Evolutionary conservation across 2,797 vertebrate species (phyloP).

Genomic region (Myiotriccus ornatus): DNA sequence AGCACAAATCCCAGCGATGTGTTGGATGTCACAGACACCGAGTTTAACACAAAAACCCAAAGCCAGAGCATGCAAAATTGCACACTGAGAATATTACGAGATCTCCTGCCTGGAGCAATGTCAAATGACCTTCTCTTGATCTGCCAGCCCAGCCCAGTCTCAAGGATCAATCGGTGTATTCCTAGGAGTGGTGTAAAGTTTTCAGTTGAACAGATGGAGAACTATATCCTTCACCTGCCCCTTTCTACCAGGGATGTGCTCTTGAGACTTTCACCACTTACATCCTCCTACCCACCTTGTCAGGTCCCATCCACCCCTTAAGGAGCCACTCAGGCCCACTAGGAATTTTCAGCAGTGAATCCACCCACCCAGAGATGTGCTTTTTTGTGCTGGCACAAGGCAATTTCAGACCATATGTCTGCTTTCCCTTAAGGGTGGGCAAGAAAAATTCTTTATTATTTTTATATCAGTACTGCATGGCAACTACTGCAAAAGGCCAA

Average conservation of each 20-base stretch:
- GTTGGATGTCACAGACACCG: not conserved
- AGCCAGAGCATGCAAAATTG: not conserved
- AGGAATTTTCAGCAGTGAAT: not conserved
- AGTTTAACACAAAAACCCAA: not conserved
- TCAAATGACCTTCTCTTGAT: conserved; percentile 14
- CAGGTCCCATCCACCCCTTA: not conserved
- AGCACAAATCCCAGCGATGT: not conserved
- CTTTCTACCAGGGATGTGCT: not conserved
- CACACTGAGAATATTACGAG: not conserved
- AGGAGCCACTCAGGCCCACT: not conserved
- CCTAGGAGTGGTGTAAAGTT: conserved; percentile 28
- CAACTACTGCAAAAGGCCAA: not conserved
- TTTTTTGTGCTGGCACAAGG: not conserved
- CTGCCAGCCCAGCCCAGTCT: not conserved
- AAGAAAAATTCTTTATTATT: not conserved
- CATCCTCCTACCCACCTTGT: not conserved
- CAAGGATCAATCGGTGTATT: not conserved
- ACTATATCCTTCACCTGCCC: not conserved
- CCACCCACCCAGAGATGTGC: conserved; percentile 9
- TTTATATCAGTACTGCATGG: not conserved
- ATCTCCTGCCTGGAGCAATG: not conserved
- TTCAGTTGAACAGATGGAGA: not conserved
- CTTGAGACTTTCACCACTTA: not conserved
- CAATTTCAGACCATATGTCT: conserved; percentile 13
- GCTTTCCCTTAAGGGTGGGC: conserved; percentile 17